Evolutionary conservation across 2,797 vertebrate genomes (phyloP), one percentile per base, ranked within the genome.

Genomic region (Morelia viridis): DNA sequence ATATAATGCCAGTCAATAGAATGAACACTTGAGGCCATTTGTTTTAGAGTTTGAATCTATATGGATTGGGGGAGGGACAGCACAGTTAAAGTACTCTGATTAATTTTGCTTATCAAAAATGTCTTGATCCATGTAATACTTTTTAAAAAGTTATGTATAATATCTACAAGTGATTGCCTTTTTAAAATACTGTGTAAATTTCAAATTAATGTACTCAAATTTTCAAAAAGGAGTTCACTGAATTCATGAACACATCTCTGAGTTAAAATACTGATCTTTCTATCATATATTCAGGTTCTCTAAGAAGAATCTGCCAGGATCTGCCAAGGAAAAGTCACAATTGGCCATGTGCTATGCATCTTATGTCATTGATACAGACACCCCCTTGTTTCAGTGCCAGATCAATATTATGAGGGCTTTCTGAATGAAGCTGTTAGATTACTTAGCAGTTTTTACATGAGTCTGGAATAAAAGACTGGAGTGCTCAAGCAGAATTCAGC

Each of bases 131-230:
- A 62, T 35, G 85, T 94, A 84, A 96, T 46, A 80, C 58, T 96
- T 93, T 94, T 96, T 93, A 6, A 57, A 60, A 60, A 93, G 56
- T 94, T 93, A 93, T 95, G 90, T 95, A 90, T 89, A 94, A 93
- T 95, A 94, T 89, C 94, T 96, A 92, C 90, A 94, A 15, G 95
- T 94, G 57, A 93, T 93, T 91, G 92, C 94, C 96, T 95, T 92
- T 61, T 88, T 93, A 91, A 87, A 93, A 94, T 96, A 95, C 92
- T 96, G 95, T 94, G 64, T 92, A 94, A 96, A 88, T 94, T 92
- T 95, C 93, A 46, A 62, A 92, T 95, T 90, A 93, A 96, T 96
- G 94, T 92, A 96, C 95, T 96, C 93, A 94, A 95, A 95, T 94
- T 93, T 91, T 90, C 17, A 56, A 93, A 94, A 94, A 26, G 88